A percentile compares a stretch with the other conserved stretches of the same genome.
These are phyloP conservation scores for Drosophila asahinai DNA, from an alignment of 1,140 invertebrate species.

Conservation along the genomic window DNA sequence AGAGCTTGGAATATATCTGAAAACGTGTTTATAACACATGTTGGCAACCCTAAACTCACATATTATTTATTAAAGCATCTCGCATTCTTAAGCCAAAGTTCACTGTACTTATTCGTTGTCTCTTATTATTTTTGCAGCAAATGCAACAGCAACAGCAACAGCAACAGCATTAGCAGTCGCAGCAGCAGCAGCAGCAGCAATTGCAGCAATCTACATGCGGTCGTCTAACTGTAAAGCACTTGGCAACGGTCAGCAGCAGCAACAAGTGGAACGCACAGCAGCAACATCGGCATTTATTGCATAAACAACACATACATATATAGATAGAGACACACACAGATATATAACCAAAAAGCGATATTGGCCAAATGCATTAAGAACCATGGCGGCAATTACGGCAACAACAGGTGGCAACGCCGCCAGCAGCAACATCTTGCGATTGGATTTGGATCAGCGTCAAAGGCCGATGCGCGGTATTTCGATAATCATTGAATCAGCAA, in stretches of 20 bases:
- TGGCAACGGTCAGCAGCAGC: conserved; percentile 66
- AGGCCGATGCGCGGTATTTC: conserved; percentile 74
- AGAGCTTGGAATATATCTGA: too few species aligned
- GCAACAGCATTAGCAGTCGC: not conserved
- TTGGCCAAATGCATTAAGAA: conserved; percentile 68
- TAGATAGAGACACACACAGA: conserved; percentile 23
- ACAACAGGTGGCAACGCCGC: conserved; percentile 25
- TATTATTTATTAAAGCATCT: too few species aligned
- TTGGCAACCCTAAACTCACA: too few species aligned
- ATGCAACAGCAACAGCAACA: not conserved
- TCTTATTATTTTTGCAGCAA: conserved; percentile 31
- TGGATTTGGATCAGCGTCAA: conserved; percentile 30
- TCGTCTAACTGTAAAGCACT: conserved; percentile 72
- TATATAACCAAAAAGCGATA: conserved; percentile 32
- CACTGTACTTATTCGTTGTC: conserved; percentile 7
- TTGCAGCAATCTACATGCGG: conserved; percentile 70
- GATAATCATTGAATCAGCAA: conserved; percentile 72
- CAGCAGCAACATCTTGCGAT: conserved; percentile 38
- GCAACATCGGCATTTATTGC: conserved; percentile 51
- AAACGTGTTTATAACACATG: too few species aligned
- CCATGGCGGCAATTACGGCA: conserved; percentile 59
- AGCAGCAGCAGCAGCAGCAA: conserved; percentile 13
- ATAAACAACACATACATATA: conserved; percentile 39
- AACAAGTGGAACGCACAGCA: conserved; percentile 59
- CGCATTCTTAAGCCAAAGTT: not conserved